Base-by-base conservation (phyloP, 2,113 vertebrate genomes). In the Macaca mulatta region DNA sequence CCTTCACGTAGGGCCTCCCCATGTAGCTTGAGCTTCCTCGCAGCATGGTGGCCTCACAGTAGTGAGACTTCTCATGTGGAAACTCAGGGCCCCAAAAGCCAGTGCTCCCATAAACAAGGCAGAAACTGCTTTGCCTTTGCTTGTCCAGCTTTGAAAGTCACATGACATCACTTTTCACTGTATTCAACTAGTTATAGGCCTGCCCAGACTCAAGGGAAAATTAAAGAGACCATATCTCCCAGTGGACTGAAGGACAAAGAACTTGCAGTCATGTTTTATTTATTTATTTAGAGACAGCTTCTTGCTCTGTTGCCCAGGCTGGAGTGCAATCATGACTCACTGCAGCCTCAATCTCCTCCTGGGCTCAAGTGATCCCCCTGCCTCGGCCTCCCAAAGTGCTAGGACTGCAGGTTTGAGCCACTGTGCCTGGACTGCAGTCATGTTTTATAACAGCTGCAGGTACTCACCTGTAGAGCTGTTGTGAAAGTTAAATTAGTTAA, bases 141-240 rank as follows among this genome's bases (percentile, higher is more conserved):
- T 43, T 32, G 55, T 1, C 14, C 30, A 30, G 6, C 38, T 59
- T 52, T 32, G 50, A 90, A 38, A 74, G 52, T 14, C 82, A 30
- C n/a, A 0, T 0, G 55, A 16, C 0, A 0, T 45, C 40, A 2
- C 52, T 17, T 25, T 55, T 43, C 4, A 3, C 25, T 3, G 12
- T 1, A 4, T 48, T 14, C 45, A 23, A 0, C 10, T 38, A 4
- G 61, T n/a, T 48, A 2, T 4, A 59, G 12, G 30, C 38, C 50
- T 27, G 3, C 45, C 13, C 35, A 23, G 38, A 38, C 52, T 90
- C 55, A 16, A 48, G 69, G 30, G 18, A 35, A 0, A 25, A n/a
- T 25, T 6, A n/a, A 6, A 25, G 4, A 43, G 22, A 18, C 18
- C 6, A 0, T 18, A 52, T 30, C 55, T 84, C 25, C 0, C 1